phyloP scores from a whole-genome alignment of 2,888 invertebrate genomes.

The Cactoblastis cactorum region DNA sequence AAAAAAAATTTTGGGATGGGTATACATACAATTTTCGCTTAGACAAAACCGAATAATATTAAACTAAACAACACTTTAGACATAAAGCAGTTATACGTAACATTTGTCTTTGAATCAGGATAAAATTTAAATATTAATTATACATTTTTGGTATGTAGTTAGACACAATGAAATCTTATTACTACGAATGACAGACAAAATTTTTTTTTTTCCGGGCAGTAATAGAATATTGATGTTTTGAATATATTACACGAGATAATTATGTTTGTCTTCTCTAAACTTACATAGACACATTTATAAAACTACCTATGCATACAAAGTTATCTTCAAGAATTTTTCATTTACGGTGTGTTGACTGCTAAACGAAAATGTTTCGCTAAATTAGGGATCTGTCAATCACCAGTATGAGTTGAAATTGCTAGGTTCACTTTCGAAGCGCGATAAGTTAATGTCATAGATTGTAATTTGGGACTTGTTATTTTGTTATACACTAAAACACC shows the following conservation, averaged over 20 bases:
- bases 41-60: no score
- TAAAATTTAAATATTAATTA: no score
- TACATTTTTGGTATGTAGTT: no score
- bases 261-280: neutral
- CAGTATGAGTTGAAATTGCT: conserved; percentile 47
- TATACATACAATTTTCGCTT: no score
- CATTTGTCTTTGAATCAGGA: no score
- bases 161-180: neutral
- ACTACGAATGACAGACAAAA: neutral
- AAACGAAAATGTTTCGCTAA: conserved; percentile 36
- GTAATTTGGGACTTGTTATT: conserved; percentile 60
- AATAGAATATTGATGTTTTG: neutral
- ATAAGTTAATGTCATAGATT: conserved; percentile 66
- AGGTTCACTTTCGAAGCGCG: conserved; percentile 57
- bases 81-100: no score
- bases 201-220: neutral
- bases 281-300: neutral
- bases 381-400: conserved; percentile 50
- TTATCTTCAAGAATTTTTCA: conserved; percentile 10
- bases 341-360: conserved; percentile 24
- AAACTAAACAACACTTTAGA: no score
- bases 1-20: no score
- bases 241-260: neutral
- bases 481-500: conserved; percentile 53
- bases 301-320: neutral